phyloP scores from a whole-genome alignment of 2,113 vertebrate genomes.

The Nycticryphes semicollaris region DNA sequence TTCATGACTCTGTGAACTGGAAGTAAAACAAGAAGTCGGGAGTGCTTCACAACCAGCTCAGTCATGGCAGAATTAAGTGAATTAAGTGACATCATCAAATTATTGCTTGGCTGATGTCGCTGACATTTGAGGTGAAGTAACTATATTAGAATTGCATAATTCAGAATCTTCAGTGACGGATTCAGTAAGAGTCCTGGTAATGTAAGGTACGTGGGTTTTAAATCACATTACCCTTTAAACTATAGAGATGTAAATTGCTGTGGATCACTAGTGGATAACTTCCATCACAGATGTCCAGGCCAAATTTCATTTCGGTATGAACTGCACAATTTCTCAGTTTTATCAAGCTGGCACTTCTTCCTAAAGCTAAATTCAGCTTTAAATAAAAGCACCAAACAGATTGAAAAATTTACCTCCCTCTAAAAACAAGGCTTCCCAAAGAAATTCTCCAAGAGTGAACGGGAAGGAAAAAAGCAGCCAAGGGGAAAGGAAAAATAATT shows the following conservation, averaged over 20 bases:
- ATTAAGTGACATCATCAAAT: constrained; percentile 9
- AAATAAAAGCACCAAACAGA: neutral
- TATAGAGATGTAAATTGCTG: neutral
- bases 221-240: constrained; percentile 40
- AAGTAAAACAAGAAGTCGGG: constrained; percentile 3
- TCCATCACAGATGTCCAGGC: neutral
- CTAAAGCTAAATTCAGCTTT: constrained; percentile 7
- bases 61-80: neutral
- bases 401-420: neutral
- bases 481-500: neutral
- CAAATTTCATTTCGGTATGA: neutral
- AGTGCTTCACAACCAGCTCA: neutral
- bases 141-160: neutral
- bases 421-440: neutral
- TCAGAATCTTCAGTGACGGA: neutral
- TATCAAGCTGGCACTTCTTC: neutral
- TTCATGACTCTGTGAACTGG: neutral
- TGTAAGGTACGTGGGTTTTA: constrained; percentile 25
- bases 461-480: neutral
- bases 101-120: neutral
- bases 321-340: neutral
- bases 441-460: neutral
- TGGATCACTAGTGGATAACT: neutral
- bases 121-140: constrained; percentile 28
- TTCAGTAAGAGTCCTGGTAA: constrained; percentile 2